Percentiles rank a stretch among this genome's conserved stretches.
Evolutionary conservation across 2,113 vertebrate genomes (phyloP).

Genomic region (Atrichornis clamosus): DNA sequence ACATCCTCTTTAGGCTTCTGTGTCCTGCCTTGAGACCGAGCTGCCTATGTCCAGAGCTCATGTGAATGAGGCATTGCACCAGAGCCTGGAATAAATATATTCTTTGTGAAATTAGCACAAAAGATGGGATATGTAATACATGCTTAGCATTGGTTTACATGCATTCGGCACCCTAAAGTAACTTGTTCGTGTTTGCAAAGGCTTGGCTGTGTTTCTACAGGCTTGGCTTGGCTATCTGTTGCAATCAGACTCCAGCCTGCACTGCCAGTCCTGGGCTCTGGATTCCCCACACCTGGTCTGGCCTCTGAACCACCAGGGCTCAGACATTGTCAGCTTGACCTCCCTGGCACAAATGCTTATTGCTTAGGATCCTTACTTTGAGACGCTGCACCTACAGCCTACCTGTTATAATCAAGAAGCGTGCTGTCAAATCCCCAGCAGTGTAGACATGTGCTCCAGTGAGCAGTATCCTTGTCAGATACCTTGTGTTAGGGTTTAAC

Average conservation of each 20-base stretch:
- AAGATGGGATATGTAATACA: not conserved
- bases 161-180: not conserved
- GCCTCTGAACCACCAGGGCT: not conserved
- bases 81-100: not conserved
- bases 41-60: not conserved
- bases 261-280: not conserved
- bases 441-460: accelerated
- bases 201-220: not conserved
- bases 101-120: not conserved
- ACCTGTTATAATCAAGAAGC: not conserved
- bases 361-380: not conserved
- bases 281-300: not conserved
- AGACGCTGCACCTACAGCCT: not conserved
- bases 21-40: not conserved
- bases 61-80: not conserved
- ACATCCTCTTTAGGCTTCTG: not conserved
- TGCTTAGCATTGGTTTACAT: not conserved
- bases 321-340: not conserved
- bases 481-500: not conserved
- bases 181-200: not conserved
- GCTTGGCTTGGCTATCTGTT: not conserved
- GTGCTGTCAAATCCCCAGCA: not conserved
- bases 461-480: not conserved
- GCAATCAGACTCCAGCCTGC: not conserved
- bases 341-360: not conserved